Base-by-base conservation (phyloP, 2,888 invertebrate genomes). In the Mellilla xanthometata region DNA sequence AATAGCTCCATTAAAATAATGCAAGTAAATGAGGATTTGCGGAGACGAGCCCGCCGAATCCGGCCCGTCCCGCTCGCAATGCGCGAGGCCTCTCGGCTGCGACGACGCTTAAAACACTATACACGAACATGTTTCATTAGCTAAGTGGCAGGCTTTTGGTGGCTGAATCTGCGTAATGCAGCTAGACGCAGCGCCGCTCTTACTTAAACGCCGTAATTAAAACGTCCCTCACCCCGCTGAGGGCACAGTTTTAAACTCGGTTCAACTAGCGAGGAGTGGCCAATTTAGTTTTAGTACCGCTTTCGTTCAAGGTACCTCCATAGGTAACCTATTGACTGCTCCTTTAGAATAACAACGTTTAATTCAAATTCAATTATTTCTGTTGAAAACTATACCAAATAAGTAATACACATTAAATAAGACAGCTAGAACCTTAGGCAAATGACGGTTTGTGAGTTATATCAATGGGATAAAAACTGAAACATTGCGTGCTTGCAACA, bases 51-150 rank as follows among this genome's bases (percentile, higher is more conserved):
- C 79, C 74, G 66, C 81, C 84, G 80, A 82, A 85, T 81, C 82
- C 79, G 76, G 62, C 61, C 60, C 57, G 67, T 65, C 60, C 70
- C 69, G 72, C 72, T 68, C 73, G 86, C 83, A 82, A 86, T 85
- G 68, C 77, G 64, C 65, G 52, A n/a, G 46, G 61, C 67, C 71
- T 66, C 66, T 62, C 64, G 64, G 65, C 65, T 69, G 65, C 75
- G 76, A 74, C 81, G 76, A 65, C 78, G 82, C 79, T 82, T 78
- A 74, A 81, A 81, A 84, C 83, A 82, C 85, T 87, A 82, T 77
- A 84, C 86, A 81, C 79, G 88, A 86, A 83, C 90, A 90, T 90
- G 90, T 90, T 90, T 90, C 90, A 90, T 90, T 90, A 90, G 90
- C 90, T 90, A 89, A 90, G 89, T 90, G 90, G 86, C 72, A 84